Conservation (phyloP, 2,113 vertebrate species). For the Pithys albifrons region DNA sequence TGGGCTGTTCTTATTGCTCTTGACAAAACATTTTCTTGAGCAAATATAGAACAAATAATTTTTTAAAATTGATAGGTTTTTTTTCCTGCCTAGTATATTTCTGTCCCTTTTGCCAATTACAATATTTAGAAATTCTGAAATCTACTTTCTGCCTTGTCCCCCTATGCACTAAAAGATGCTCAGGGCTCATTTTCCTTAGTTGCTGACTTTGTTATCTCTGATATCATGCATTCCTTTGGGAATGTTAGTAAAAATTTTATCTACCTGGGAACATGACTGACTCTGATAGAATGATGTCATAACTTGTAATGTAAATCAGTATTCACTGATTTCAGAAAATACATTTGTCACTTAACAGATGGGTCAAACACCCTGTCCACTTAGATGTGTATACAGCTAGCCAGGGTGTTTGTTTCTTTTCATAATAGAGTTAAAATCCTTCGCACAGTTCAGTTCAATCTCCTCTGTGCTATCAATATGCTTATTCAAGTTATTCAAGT, state of each 20-base stretch:
- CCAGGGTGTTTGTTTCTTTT: not conserved
- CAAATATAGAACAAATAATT: not conserved
- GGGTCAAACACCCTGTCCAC: not conserved
- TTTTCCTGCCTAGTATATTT: not conserved
- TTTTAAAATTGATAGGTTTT: not conserved
- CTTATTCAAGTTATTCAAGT: not conserved
- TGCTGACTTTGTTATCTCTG: not conserved
- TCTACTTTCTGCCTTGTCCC: not conserved
- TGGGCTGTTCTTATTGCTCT: not conserved
- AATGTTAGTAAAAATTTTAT: not conserved
- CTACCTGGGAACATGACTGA: not conserved
- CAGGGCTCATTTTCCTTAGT: not conserved
- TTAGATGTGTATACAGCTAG: not conserved
- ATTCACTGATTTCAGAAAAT: not conserved
- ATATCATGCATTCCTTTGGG: not conserved
- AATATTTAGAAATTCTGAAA: not conserved
- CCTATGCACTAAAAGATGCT: not conserved
- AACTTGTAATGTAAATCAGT: not conserved
- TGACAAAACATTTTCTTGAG: not conserved
- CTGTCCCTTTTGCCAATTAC: not conserved
- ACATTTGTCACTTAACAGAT: not conserved
- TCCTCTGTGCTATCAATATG: not conserved
- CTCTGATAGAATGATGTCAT: not conserved
- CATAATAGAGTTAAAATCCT: not conserved
- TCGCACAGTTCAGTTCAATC: not conserved